Percentiles rank a stretch among this genome's conserved stretches.
phyloP scores from a whole-genome alignment of 2,113 vertebrate species.

The Nycticebus coucang region DNA sequence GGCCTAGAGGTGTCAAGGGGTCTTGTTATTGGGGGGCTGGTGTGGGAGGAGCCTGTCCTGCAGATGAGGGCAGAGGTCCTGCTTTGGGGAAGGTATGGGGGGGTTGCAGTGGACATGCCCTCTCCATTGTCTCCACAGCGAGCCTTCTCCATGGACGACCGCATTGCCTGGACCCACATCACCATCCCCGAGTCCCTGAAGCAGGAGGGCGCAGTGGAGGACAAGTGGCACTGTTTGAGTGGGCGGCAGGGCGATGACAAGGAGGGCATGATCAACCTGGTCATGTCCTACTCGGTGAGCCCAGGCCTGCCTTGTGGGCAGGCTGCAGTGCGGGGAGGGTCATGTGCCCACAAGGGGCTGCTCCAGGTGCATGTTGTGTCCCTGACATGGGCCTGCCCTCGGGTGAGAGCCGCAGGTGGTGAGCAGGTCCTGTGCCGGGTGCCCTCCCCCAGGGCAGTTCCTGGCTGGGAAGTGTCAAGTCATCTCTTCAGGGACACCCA shows the following conservation, averaged over 20 bases:
- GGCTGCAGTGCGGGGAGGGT: no score
- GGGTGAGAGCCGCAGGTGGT: no score
- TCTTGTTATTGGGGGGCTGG: neutral
- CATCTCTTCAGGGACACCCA: neutral
- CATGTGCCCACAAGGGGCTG: neutral
- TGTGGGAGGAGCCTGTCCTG: neutral
- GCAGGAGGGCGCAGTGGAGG: conserved; percentile 94
- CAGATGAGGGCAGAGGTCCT: neutral
- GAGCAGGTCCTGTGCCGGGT: neutral
- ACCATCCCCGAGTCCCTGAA: conserved; percentile 93
- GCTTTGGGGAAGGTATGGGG: no score
- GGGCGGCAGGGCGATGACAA: conserved; percentile 98
- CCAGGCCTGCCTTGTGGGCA: no score
- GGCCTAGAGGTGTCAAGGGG: neutral
- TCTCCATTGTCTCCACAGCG: conserved; percentile 83
- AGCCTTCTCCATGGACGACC: conserved; percentile 98
- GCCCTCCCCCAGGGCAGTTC: neutral
- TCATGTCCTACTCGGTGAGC: conserved; percentile 97
- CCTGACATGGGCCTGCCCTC: neutral
- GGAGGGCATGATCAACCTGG: conserved; percentile 99
- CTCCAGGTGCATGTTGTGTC: neutral
- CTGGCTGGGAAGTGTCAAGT: accelerated
- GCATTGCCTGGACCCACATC: conserved; percentile 98
- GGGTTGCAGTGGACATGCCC: no score
- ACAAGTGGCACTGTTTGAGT: conserved; percentile 97